Conservation (phyloP, 2,888 invertebrate species). For the Apodemia duryi region DNA sequence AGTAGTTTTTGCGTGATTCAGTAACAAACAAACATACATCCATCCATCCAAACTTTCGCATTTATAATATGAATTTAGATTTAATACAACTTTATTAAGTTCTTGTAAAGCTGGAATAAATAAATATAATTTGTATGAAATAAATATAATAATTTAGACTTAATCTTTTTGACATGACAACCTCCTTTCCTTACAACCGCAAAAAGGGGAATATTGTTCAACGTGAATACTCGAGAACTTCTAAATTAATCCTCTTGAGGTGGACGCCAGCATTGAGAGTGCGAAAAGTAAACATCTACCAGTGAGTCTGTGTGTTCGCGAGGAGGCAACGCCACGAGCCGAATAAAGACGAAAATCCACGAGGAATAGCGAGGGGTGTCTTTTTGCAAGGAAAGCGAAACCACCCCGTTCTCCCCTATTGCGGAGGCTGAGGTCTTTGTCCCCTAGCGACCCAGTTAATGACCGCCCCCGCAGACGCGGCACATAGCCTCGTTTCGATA, state of each 20-base stretch:
- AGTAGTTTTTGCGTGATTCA: too few relatives aligned
- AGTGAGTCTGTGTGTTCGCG: constrained; percentile 29
- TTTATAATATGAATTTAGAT: too few relatives aligned
- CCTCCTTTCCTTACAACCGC: constrained; percentile 46
- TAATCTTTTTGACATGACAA: constrained; percentile 48
- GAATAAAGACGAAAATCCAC: constrained; percentile 42
- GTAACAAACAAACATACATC: too few relatives aligned
- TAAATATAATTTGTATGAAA: not conserved
- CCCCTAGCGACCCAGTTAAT: constrained; percentile 77
- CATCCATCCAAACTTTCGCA: too few relatives aligned
- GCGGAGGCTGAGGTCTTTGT: constrained; percentile 63
- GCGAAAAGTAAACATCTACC: constrained; percentile 59
- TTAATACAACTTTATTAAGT: too few relatives aligned
- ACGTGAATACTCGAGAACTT: constrained; percentile 56
- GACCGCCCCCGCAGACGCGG: constrained; percentile 73
- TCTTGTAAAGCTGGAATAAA: too few relatives aligned
- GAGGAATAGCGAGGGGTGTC: constrained; percentile 30
- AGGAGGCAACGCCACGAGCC: constrained; percentile 42
- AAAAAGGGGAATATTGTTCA: constrained; percentile 57
- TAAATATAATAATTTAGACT: constrained; percentile 19
- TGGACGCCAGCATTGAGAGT: constrained; percentile 49
- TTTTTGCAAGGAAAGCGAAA: constrained; percentile 60
- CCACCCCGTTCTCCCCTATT: constrained; percentile 61
- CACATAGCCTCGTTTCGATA: constrained; percentile 72
- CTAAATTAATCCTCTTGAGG: constrained; percentile 69